Percentiles rank a stretch among this genome's conserved stretches.
These are phyloP conservation scores for Scaptomyza polygonia DNA, from an alignment of 2,888 invertebrate genomes.

Conservation along the genomic window DNA sequence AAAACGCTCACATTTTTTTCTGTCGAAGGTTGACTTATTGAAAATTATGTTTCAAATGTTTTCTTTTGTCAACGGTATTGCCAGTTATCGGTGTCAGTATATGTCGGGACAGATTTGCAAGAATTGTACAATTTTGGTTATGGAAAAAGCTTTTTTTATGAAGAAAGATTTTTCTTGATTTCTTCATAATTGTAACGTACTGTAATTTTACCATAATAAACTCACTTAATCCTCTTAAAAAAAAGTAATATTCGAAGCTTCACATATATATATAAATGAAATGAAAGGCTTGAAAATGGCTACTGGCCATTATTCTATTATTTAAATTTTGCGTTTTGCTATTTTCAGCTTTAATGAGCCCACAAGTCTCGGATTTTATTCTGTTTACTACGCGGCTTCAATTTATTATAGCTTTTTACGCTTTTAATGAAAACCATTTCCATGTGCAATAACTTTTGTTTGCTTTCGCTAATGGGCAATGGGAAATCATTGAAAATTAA, in stretches of 20 bases:
- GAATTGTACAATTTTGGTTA: neutral
- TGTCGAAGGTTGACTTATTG: slow-evolving; percentile 1
- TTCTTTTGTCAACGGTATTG: neutral
- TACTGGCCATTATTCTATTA: neutral
- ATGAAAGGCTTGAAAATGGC: neutral
- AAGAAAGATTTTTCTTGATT: neutral
- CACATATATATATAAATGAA: neutral
- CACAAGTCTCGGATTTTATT: neutral
- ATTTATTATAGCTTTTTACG: neutral
- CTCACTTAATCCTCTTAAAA: too few species aligned
- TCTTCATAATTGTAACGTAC: neutral
- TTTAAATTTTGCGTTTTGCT: neutral
- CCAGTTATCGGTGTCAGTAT: neutral
- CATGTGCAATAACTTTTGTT: neutral
- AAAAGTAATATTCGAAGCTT: neutral
- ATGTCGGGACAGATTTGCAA: neutral
- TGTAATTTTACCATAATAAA: too few species aligned
- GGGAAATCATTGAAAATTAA: neutral
- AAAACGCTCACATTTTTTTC: neutral
- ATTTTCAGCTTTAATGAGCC: too few species aligned
- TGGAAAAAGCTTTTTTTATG: neutral
- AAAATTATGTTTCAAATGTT: neutral
- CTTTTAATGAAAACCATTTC: neutral
- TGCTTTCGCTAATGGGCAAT: neutral
- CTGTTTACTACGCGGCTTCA: neutral